These are phyloP conservation scores for Picathartes gymnocephalus DNA, from an alignment of 2,113 vertebrate genomes.

Conservation along the genomic window DNA sequence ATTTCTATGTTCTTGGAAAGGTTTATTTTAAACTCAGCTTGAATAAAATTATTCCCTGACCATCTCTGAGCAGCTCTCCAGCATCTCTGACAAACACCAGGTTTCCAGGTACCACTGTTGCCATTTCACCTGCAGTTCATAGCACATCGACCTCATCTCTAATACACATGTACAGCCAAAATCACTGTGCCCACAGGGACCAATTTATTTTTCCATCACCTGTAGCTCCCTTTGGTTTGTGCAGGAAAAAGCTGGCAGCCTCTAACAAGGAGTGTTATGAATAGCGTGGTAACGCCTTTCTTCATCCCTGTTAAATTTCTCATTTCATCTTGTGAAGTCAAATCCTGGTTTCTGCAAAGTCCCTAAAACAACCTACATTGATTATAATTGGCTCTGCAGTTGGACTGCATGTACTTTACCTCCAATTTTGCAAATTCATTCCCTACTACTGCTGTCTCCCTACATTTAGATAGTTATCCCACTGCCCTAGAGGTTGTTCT, in stretches of 20 bases:
- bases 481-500: neutral
- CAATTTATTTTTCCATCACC: conserved; percentile 76
- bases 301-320: conserved; percentile 50
- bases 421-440: neutral
- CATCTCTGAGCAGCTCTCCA: neutral
- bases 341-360: conserved; percentile 36
- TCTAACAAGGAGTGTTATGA: conserved; percentile 39
- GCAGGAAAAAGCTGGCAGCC: conserved; percentile 52
- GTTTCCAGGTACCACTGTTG: neutral
- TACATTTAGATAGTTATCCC: neutral
- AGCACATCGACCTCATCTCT: conserved; percentile 36
- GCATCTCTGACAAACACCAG: neutral
- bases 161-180: conserved; percentile 38
- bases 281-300: conserved; percentile 38
- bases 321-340: conserved; percentile 48
- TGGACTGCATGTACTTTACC: neutral
- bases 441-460: neutral
- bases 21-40: conserved; percentile 36
- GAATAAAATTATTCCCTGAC: conserved; percentile 11
- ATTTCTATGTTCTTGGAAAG: conserved; percentile 3
- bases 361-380: conserved; percentile 35
- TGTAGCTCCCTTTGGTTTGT: conserved; percentile 60
- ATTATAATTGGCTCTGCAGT: conserved; percentile 35
- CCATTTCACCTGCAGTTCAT: conserved; percentile 17
- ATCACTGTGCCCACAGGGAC: conserved; percentile 60